Evolutionary conservation across 2,113 vertebrate species (phyloP).

Genomic region (Miniopterus natalensis): DNA sequence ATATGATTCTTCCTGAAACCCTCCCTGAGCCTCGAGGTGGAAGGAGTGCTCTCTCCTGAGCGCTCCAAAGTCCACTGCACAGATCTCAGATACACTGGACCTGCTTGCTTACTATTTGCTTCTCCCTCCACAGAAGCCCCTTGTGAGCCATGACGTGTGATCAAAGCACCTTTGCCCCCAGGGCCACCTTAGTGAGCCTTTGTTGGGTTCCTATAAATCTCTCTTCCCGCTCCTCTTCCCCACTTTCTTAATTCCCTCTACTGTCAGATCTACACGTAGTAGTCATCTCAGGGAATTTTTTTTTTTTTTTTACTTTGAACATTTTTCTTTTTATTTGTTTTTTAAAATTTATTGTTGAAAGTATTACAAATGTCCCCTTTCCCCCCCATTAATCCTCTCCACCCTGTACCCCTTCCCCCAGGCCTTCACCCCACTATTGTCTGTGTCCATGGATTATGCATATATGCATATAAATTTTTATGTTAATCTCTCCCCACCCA

Average conservation of each 20-base stretch:
- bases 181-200: neutral
- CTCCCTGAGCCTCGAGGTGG: neutral
- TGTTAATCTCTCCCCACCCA: too few species aligned
- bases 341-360: too few species aligned
- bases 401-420: too few species aligned
- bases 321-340: too few species aligned
- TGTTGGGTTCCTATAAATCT: neutral
- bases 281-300: neutral
- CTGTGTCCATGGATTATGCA: too few species aligned
- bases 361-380: too few species aligned
- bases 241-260: neutral
- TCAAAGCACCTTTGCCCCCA: too few species aligned
- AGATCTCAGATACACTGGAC: neutral
- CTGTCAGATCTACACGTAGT: neutral
- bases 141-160: neutral
- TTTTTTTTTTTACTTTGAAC: too few species aligned
- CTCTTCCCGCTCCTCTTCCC: neutral
- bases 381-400: too few species aligned
- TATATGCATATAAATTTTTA: too few species aligned
- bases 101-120: neutral
- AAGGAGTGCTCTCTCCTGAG: neutral
- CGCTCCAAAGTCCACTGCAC: fast-evolving
- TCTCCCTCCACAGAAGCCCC: neutral
- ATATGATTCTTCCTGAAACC: neutral
- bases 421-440: too few species aligned